These are phyloP conservation scores for Myioborus melanocephalus DNA, from an alignment of 2,797 vertebrate genomes.

Conservation along the genomic window DNA sequence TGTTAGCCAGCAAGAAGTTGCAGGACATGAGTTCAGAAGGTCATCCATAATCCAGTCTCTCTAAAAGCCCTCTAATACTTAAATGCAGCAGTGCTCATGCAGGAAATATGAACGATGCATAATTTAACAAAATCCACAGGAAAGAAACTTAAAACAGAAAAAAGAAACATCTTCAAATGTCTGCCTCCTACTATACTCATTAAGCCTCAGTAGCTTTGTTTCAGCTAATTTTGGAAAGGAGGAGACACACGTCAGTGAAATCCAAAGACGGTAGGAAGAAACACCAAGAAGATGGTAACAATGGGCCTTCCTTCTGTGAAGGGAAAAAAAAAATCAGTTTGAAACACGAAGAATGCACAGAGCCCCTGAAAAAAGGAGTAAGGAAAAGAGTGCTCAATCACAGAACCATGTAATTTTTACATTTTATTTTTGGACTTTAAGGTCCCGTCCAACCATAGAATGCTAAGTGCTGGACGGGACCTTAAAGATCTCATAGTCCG, in stretches of 20 bases:
- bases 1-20: background rate
- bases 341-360: background rate
- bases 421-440: no score
- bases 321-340: no score
- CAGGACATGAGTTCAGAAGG: background rate
- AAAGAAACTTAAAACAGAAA: background rate
- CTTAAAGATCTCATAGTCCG: background rate
- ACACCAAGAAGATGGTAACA: background rate
- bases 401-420: background rate
- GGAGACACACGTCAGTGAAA: background rate
- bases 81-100: fast-evolving
- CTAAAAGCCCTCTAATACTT: background rate
- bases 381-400: background rate
- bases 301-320: background rate
- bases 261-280: background rate
- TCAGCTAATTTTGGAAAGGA: background rate
- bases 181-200: background rate
- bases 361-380: background rate
- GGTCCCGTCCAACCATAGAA: background rate
- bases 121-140: background rate
- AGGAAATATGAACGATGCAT: fast-evolving
- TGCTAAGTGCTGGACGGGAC: background rate
- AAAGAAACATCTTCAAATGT: background rate
- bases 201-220: background rate
- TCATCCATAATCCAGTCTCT: background rate